These are phyloP conservation scores for Solen grandis DNA, from an alignment of 1,140 invertebrate species.

Conservation along the genomic window DNA sequence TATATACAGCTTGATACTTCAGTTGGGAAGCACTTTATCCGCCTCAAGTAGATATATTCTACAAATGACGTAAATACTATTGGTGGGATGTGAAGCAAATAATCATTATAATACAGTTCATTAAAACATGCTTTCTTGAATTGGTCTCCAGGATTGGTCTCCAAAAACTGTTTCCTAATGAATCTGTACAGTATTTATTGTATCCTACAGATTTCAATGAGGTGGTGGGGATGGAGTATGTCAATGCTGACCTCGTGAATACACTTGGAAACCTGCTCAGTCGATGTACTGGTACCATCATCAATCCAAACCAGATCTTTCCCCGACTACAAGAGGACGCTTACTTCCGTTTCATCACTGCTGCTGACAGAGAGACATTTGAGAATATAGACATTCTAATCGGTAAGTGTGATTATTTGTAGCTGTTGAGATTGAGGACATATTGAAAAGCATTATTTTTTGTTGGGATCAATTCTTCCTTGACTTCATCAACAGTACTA, in stretches of 20 bases:
- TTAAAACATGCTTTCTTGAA: too few relatives aligned
- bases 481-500: too few relatives aligned
- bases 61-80: too few relatives aligned
- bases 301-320: constrained; percentile 91
- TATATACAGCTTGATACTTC: too few relatives aligned
- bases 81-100: too few relatives aligned
- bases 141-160: too few relatives aligned
- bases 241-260: constrained; percentile 96
- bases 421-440: neutral
- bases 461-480: too few relatives aligned
- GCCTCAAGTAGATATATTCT: too few relatives aligned
- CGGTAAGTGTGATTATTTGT: constrained; percentile 78
- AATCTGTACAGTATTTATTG: too few relatives aligned
- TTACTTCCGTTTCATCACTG: constrained; percentile 78
- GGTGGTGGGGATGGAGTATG: constrained; percentile 87
- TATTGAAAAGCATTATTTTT: neutral
- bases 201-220: constrained; percentile 92
- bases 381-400: constrained; percentile 83
- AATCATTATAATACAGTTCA: too few relatives aligned
- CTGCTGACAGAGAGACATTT: constrained; percentile 83
- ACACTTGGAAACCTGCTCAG: constrained; percentile 95
- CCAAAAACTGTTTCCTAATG: too few relatives aligned
- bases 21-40: too few relatives aligned
- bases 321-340: constrained; percentile 84
- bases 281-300: constrained; percentile 87